These are phyloP conservation scores for Pristionchus exspectatus DNA, from an alignment of 2,888 invertebrate species.

Conservation along the genomic window DNA sequence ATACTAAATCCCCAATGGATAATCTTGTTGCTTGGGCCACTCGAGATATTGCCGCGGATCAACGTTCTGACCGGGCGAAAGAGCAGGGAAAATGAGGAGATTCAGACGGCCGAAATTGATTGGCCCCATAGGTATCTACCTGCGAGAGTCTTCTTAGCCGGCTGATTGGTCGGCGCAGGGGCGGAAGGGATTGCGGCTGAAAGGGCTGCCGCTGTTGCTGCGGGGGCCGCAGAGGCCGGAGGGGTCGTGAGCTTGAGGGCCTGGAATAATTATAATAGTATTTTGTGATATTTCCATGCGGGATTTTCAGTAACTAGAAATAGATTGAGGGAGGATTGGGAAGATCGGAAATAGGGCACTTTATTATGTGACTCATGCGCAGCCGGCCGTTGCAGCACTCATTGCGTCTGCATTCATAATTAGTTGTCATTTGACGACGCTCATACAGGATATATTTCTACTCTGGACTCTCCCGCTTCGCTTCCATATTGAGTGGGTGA, in stretches of 20 bases:
- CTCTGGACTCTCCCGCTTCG: too few relatives aligned
- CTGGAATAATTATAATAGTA: background rate
- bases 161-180: background rate
- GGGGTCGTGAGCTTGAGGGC: background rate
- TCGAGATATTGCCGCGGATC: background rate
- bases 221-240: background rate
- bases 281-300: too few relatives aligned
- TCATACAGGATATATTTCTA: too few relatives aligned
- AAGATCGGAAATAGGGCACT: too few relatives aligned
- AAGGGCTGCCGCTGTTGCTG: background rate
- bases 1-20: background rate
- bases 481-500: too few relatives aligned
- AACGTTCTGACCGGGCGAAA: background rate
- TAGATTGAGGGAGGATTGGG: too few relatives aligned
- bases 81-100: background rate
- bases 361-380: background rate
- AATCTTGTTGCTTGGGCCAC: background rate
- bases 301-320: too few relatives aligned
- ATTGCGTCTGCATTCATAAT: background rate
- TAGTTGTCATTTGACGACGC: background rate
- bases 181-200: background rate
- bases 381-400: background rate
- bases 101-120: background rate
- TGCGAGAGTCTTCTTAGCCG: slow-evolving; percentile 17
- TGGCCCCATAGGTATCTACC: background rate